Percentiles rank a stretch among this genome's conserved stretches.
Conservation (phyloP, 2,888 invertebrate species). For the Pteria penguin region DNA sequence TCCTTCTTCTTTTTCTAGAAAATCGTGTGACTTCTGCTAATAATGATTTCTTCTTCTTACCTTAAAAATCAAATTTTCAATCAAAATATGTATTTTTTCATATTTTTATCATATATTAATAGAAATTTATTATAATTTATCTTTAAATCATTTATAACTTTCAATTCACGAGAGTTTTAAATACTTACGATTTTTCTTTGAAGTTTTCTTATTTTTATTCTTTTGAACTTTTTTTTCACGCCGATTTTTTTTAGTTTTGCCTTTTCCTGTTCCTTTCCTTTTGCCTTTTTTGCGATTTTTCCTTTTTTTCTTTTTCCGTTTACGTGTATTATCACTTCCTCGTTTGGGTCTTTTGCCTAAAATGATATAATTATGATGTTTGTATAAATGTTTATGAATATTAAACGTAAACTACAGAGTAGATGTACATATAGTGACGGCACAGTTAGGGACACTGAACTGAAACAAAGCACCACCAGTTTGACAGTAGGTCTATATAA, state of each 20-base stretch:
- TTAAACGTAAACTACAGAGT: too few relatives aligned
- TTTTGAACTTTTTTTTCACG: background rate
- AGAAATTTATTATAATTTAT: background rate
- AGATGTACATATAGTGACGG: too few relatives aligned
- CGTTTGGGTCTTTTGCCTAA: background rate
- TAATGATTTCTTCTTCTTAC: too few relatives aligned
- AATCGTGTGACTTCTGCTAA: slow-evolving; percentile 33
- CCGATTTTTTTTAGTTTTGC: slow-evolving; percentile 6
- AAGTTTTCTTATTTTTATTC: slow-evolving; percentile 17
- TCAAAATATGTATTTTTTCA: too few relatives aligned
- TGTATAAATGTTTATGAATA: too few relatives aligned
- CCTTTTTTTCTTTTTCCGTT: slow-evolving; percentile 6
- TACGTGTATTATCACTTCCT: slow-evolving; percentile 7
- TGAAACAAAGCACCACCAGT: too few relatives aligned
- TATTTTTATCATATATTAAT: slow-evolving; percentile 23
- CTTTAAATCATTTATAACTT: too few relatives aligned
- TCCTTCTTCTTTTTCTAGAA: slow-evolving; percentile 28
- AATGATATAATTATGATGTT: background rate
- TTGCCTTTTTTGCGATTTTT: slow-evolving; percentile 2
- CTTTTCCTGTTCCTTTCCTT: slow-evolving; percentile 15
- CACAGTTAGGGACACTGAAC: too few relatives aligned
- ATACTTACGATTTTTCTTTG: slow-evolving; percentile 16
- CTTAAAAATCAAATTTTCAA: too few relatives aligned
- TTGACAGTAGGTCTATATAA: too few relatives aligned
- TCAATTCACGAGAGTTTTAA: background rate